Base-by-base conservation (phyloP, 53 echinoderm and acorn worm genomes). In the Stichopus horrens region DNA sequence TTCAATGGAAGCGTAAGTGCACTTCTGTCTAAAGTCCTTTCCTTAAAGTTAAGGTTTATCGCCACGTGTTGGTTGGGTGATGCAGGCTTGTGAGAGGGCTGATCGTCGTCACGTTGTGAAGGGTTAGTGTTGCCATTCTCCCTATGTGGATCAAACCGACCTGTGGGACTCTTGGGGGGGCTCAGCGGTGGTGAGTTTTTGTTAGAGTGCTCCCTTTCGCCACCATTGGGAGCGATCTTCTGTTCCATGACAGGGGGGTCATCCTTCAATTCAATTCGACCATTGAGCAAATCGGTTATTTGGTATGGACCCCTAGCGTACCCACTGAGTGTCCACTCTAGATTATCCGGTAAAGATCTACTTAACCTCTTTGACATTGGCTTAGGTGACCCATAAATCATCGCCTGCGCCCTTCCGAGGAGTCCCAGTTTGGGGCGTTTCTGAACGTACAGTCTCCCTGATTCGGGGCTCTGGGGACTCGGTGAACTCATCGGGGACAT, bases 321-420 rank as follows among this genome's bases (percentile, higher is more conserved):
- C 16, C 87, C 87, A 21, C 87, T 87, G 9, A 87, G 55, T 13
- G 87, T 87, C 74, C 74, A 87, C 57, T 87, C 87, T 20, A 87
- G 73, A 55, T 87, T 87, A 75, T 87, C 87, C 10, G 87, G 87
- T 53, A 87, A 73, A 55, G 87, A 87, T 14, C 87, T 54, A 51
- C 87, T 87, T 22, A 87, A 16, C 23, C 87, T 51, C 74, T 75
- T 87, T 22, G 54, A 56, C 75, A 87, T 55, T n/a, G 75, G 87
- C 20, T 87, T 87, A 19, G 74, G 74, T 74, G 74, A 74, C 16
- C 74, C 74, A 37, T 74, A 87, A 18, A 87, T 87, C 85, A 85
- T 85, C 8, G 87, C 87, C 21, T 87, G 87, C 23, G 87, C 87
- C 16, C 75, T 87, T 75, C 74, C 74, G 53, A 87, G 87, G 2